Evolutionary conservation across 2,888 invertebrate genomes (phyloP), one percentile per base, ranked within the genome.

Genomic region (Tanypteryx hageni): DNA sequence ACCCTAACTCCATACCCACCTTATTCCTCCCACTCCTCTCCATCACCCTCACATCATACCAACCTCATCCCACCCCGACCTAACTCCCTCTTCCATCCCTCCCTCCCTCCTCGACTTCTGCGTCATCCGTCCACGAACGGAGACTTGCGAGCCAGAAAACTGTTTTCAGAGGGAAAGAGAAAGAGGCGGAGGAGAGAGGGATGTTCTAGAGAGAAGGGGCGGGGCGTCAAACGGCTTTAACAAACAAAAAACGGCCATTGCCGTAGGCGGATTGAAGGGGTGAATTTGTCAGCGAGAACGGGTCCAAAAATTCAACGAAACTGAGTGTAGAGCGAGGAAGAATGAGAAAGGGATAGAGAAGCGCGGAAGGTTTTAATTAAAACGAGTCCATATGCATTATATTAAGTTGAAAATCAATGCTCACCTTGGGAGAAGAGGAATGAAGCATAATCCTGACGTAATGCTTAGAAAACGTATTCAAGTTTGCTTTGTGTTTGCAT

Each of bases 261-360:
- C 76, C 76, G 76, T 22, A 76, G 76, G 76, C 76, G 27, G 76
- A 76, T 76, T 76, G 27, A 76, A 76, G 76, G 44, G 27, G 27
- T 76, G 76, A 76, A 76, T 76, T 76, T 76, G 76, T 76, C 76
- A 76, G 7, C 44, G 44, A 44, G 44, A 44, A 44, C 44, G 44
- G 76, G 76, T 22, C 27, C 76, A 27, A 76, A 76, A 11, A 10
- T 76, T 76, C 22, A 76, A 22, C 22, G 76, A 76, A 76, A 76
- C 22, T 76, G 27, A 76, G 13, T 22, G 13, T 27, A 76, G 76
- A 76, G 27, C 27, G 76, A 18, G 27, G 27, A 76, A n/a, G 11
- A 27, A 76, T 76, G 27, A 76, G 11, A 44, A 44, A 68, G 18
- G 9, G 68, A 68, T 16, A 76, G 76, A 76, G 76, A 2, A n/a